These are phyloP conservation scores for Hirudo medicinalis DNA, from an alignment of 1,140 invertebrate species.

Conservation along the genomic window DNA sequence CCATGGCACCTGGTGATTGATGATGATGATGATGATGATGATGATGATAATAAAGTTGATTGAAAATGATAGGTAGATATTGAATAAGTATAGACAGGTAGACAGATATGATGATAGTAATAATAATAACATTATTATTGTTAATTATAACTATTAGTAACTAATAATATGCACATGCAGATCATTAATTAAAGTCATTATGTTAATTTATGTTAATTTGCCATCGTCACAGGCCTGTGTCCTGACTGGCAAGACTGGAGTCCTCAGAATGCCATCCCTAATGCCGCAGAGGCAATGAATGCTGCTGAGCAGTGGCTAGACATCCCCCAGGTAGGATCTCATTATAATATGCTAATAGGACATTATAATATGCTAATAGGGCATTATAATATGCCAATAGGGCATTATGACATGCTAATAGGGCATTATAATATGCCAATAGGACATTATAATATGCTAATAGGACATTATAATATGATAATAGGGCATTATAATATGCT, in stretches of 20 bases:
- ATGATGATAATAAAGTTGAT: too few species aligned
- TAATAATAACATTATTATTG: too few species aligned
- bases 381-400: too few species aligned
- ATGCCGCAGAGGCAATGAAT: constrained; percentile 79
- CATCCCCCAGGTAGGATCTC: constrained; percentile 39
- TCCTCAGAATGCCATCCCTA: constrained; percentile 65
- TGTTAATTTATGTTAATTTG: too few species aligned
- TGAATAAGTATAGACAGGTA: too few species aligned
- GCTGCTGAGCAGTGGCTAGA: constrained; percentile 78
- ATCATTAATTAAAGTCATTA: too few species aligned
- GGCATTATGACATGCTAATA: not conserved
- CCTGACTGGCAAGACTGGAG: constrained; percentile 82
- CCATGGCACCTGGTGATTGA: constrained; percentile 55
- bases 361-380: too few species aligned
- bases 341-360: not conserved
- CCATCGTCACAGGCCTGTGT: constrained; percentile 50
- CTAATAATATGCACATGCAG: too few species aligned
- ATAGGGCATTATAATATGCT: not conserved
- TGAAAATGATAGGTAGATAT: too few species aligned
- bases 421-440: too few species aligned
- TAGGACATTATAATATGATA: not conserved
- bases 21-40: not conserved
- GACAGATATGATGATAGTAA: too few species aligned
- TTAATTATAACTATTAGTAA: too few species aligned
- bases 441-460: not conserved